Evolutionary conservation across 2,888 invertebrate species (phyloP), one percentile per base, ranked within the genome.

Genomic region (Pycnomerus fuliginosus): DNA sequence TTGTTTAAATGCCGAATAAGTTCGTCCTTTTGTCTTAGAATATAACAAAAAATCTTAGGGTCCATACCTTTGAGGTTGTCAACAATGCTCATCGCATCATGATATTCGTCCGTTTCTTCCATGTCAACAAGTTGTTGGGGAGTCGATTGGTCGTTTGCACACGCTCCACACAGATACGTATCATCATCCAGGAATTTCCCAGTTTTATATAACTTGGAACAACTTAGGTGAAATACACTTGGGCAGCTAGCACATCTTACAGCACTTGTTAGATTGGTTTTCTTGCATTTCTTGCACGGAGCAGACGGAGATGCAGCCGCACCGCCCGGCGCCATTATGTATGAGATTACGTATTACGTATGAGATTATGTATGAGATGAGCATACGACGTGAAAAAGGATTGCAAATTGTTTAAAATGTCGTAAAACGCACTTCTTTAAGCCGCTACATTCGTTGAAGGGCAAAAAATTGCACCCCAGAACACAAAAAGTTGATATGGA

Each of bases 191-290:
- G 7, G 11, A 5, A 25, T 11, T 25, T 25, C 10, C 8, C 25
- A 25, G 8, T 25, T 10, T n/a, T n/a, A 25, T 25, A 25, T n/a
- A 10, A 25, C 25, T 25, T 25, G 3, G 11, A n/a, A 25, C 25
- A 25, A 25, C 25, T 11, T n/a, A 3, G 11, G 25, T 25, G 25
- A 25, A 25, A 25, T 10, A 25, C n/a, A 25, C 11, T 25, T 25
- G 4, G 10, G 3, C 25, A 25, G 11, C 11, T 25, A 10, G 8
- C 25, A 25, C 10, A 25, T 11, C 11, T 25, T n/a, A 25, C 25
- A n/a, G 5, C 25, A 25, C 11, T 25, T 7, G 25, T 25, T 11
- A 25, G 11, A 25, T 25, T 25, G n/a, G 25, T 25, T 25, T 25
- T 25, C 25, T 25, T 10, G n/a, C 25, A 25, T 11, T 11, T n/a